A percentile compares a stretch with the other conserved stretches of the same genome.
Conservation (phyloP, 2,113 vertebrate genomes). For the Corythaeola cristata region DNA sequence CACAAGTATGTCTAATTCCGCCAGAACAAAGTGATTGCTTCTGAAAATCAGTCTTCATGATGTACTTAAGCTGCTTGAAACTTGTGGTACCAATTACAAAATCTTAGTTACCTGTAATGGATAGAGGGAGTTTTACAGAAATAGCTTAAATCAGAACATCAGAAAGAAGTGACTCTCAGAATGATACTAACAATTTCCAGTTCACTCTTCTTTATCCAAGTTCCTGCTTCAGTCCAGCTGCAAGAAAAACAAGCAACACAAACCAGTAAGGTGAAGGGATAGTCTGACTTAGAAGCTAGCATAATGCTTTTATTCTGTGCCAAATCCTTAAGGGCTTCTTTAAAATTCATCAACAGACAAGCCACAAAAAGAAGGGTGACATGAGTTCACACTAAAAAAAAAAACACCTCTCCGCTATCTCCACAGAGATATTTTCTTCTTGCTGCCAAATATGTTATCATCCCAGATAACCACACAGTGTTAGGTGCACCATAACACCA, state of each 20-base stretch:
- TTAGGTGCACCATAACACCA: neutral
- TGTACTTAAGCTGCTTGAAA: neutral
- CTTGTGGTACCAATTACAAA: neutral
- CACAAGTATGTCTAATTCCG: neutral
- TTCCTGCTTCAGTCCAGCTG: neutral
- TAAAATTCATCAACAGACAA: slow-evolving; percentile 16
- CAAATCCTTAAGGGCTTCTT: slow-evolving; percentile 20
- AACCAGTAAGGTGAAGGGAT: neutral
- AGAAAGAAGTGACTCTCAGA: neutral
- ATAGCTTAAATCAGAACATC: neutral
- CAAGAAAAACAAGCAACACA: neutral
- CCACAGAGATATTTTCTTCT: neutral
- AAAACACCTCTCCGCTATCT: neutral
- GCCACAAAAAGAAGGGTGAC: neutral
- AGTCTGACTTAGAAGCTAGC: neutral
- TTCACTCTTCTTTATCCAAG: neutral
- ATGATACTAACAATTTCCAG: neutral
- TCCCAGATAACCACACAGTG: neutral
- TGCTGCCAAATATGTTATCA: neutral
- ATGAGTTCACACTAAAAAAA: neutral
- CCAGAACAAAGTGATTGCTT: neutral
- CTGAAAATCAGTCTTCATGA: neutral
- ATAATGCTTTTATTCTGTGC: slow-evolving; percentile 7
- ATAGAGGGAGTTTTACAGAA: neutral
- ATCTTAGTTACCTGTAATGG: neutral